These are phyloP conservation scores for Stenopsyche tienmushanensis DNA, from an alignment of 1,140 invertebrate genomes.

Conservation along the genomic window DNA sequence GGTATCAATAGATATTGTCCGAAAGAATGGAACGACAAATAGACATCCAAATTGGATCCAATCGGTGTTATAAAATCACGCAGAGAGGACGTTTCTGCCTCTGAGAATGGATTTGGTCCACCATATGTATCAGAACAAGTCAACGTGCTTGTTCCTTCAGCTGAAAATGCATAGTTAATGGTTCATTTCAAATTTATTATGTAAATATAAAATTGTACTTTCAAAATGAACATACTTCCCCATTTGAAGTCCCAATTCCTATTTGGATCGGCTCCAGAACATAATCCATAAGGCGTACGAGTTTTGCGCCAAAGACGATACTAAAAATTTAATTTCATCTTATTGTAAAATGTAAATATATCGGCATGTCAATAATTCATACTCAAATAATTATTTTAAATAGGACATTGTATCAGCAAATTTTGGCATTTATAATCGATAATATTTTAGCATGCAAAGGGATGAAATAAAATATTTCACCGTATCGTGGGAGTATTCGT, in stretches of 20 bases:
- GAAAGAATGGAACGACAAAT: slow-evolving; percentile 13
- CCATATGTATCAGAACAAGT: slow-evolving; percentile 66
- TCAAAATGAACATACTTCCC: slow-evolving; percentile 54
- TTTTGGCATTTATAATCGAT: background rate
- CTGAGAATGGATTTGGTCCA: slow-evolving; percentile 53
- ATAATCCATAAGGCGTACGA: slow-evolving; percentile 51
- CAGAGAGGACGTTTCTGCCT: background rate
- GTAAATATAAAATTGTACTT: background rate
- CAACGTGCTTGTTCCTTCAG: slow-evolving; percentile 61
- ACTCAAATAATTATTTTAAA: background rate
- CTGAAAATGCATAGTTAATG: slow-evolving; percentile 43
- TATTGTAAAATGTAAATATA: too few species aligned
- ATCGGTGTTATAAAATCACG: background rate
- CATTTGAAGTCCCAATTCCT: slow-evolving; percentile 70
- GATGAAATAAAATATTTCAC: slow-evolving; percentile 44
- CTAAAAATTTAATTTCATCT: slow-evolving; percentile 42
- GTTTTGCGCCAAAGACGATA: slow-evolving; percentile 65
- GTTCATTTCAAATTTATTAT: slow-evolving; percentile 43
- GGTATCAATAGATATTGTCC: background rate
- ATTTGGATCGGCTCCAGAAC: slow-evolving; percentile 65
- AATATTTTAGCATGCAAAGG: background rate
- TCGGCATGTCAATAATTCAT: background rate
- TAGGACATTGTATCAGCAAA: too few species aligned
- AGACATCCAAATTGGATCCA: background rate
- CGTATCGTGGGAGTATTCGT: slow-evolving; percentile 57